Evolutionary conservation across 2,888 invertebrate species (phyloP).

Genomic region (Lasioglossum malachurum): DNA sequence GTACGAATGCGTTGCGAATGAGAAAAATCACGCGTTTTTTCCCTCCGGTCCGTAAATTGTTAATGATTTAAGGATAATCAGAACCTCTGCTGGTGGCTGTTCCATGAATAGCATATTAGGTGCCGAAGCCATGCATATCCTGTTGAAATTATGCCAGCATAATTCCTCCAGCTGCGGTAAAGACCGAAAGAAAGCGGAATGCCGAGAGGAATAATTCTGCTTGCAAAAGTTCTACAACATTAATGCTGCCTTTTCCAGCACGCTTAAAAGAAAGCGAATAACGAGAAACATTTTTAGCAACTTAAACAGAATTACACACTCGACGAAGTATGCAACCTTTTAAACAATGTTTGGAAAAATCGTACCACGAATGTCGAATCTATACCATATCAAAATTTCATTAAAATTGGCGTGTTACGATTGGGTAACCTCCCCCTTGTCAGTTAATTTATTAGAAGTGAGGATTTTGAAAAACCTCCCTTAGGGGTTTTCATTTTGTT

Average conservation of each 20-base stretch:
- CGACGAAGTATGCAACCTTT: not conserved
- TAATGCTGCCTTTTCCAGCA: not conserved
- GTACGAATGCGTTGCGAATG: not conserved
- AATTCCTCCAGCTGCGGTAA: constrained; percentile 27
- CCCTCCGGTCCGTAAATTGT: not conserved
- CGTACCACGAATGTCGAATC: too few species aligned
- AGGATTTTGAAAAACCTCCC: too few species aligned
- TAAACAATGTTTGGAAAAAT: not conserved
- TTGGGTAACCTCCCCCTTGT: too few species aligned
- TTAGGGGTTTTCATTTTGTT: too few species aligned
- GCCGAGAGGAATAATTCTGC: not conserved
- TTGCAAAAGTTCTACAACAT: constrained; percentile 9
- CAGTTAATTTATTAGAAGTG: too few species aligned
- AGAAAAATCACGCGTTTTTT: not conserved
- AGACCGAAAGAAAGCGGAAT: constrained; percentile 11
- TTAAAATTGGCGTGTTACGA: too few species aligned
- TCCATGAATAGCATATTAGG: constrained; percentile 44
- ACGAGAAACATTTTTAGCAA: not conserved
- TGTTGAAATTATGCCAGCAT: constrained; percentile 21
- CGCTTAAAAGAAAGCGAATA: not conserved
- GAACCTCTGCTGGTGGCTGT: constrained; percentile 5
- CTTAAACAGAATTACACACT: not conserved
- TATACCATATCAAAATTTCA: too few species aligned
- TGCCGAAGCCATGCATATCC: constrained; percentile 28
- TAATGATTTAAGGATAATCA: constrained; percentile 23